Evolutionary conservation across 2,797 vertebrate genomes (phyloP).

Genomic region (Micromesistius poutassou): DNA sequence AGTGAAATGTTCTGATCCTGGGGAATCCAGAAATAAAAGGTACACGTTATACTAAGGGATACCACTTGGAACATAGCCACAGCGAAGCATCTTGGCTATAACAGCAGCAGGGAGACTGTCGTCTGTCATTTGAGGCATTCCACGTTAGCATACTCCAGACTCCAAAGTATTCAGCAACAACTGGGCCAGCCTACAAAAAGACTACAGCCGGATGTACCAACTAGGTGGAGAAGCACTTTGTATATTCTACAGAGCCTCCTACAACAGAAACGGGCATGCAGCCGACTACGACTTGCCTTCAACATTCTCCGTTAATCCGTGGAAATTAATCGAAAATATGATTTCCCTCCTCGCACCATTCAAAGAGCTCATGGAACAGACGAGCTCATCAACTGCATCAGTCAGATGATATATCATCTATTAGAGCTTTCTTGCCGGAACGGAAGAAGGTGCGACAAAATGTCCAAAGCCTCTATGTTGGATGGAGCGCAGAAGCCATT

Average conservation of each 20-base stretch:
- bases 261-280: neutral
- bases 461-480: neutral
- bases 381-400: conserved; percentile 26
- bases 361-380: conserved; percentile 22
- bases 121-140: conserved; percentile 4
- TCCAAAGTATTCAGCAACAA: neutral
- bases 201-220: neutral
- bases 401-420: conserved; percentile 14
- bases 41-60: neutral
- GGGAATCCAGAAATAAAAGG: neutral
- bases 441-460: conserved; percentile 20
- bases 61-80: neutral
- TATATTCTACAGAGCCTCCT: neutral
- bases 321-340: conserved; percentile 9
- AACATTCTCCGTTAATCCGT: neutral
- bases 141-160: neutral
- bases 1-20: neutral
- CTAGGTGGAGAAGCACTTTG: neutral
- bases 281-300: neutral
- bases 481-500: neutral
- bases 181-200: neutral
- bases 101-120: neutral
- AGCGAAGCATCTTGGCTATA: neutral
- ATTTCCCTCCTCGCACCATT: conserved; percentile 11
- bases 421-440: neutral